These are phyloP conservation scores for Tinea pellionella DNA, from an alignment of 2,888 invertebrate genomes.

Conservation along the genomic window DNA sequence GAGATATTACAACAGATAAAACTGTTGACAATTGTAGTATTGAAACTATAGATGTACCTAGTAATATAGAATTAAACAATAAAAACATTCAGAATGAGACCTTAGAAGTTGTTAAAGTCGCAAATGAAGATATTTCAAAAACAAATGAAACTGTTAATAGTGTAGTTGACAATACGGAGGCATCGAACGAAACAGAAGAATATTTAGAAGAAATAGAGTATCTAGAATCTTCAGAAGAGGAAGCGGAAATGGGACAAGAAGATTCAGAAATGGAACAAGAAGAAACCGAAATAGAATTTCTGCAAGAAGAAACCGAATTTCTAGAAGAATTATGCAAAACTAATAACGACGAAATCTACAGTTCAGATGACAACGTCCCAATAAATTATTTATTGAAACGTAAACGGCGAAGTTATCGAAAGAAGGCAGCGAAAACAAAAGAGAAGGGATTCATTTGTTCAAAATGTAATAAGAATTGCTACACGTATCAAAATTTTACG, in stretches of 20 bases:
- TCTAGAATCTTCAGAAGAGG: neutral
- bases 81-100: no score
- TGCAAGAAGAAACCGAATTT: neutral
- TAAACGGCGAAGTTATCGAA: no score
- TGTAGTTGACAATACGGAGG: neutral
- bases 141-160: neutral
- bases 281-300: neutral
- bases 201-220: neutral
- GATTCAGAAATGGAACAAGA: neutral
- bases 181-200: neutral
- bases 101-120: neutral
- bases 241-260: neutral
- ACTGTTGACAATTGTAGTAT: no score
- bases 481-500: slow-evolving; percentile 49
- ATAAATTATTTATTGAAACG: no score
- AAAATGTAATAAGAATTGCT: slow-evolving; percentile 46
- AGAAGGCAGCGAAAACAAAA: neutral
- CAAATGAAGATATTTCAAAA: neutral
- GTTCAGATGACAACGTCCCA: no score
- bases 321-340: no score
- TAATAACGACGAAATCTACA: no score
- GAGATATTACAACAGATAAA: neutral
- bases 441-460: slow-evolving; percentile 26
- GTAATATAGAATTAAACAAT: no score
- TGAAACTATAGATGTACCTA: no score